These are phyloP conservation scores for Melieria picta DNA, from an alignment of 2,888 invertebrate genomes.

Conservation along the genomic window DNA sequence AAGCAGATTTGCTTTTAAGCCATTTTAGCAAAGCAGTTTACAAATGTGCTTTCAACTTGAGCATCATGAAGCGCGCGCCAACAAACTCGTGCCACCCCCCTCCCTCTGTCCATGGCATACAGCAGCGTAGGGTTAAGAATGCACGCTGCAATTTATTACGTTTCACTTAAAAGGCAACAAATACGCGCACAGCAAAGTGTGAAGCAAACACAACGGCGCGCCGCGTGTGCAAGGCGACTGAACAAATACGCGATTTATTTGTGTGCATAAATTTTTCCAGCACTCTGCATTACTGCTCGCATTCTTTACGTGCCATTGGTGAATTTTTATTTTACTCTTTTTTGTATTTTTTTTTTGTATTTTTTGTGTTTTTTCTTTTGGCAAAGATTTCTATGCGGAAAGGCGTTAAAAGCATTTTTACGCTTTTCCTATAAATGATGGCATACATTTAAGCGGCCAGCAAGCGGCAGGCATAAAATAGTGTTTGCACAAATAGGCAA, in stretches of 20 bases:
- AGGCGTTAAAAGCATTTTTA: constrained; percentile 26
- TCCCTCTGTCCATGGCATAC: constrained; percentile 15
- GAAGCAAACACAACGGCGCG: not conserved
- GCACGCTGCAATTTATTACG: constrained; percentile 26
- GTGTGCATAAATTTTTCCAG: constrained; percentile 18
- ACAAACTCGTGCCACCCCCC: too few relatives aligned
- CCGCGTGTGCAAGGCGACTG: not conserved
- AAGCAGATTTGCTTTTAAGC: constrained; percentile 32
- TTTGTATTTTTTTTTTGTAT: not conserved
- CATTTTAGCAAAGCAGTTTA: constrained; percentile 30
- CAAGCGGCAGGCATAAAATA: too few relatives aligned
- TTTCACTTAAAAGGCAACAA: not conserved
- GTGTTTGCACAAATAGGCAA: too few relatives aligned
- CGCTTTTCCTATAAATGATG: constrained; percentile 11
- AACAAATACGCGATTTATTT: constrained; percentile 29
- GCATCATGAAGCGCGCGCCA: not conserved
- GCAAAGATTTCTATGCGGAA: constrained; percentile 14
- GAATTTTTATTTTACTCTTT: not conserved
- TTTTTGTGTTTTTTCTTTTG: constrained; percentile 14
- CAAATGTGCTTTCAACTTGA: constrained; percentile 32
- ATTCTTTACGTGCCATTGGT: not conserved
- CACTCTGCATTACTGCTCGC: constrained; percentile 15
- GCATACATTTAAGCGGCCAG: constrained; percentile 23
- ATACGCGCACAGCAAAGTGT: constrained; percentile 17
- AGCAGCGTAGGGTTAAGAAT: constrained; percentile 23